Evolutionary conservation across 2,888 invertebrate genomes (phyloP), one percentile per base, ranked within the genome.

Genomic region (Mythimna impura): DNA sequence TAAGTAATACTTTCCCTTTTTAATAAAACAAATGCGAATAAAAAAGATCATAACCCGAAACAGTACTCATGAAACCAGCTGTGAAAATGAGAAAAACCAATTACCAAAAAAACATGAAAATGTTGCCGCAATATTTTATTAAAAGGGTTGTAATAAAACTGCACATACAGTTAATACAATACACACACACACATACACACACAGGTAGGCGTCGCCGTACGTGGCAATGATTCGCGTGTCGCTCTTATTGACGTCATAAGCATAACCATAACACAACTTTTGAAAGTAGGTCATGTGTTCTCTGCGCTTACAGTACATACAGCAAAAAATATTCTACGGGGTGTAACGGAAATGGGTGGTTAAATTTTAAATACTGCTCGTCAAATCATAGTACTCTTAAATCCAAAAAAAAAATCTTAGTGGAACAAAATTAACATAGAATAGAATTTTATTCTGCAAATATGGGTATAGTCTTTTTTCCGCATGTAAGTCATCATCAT

Each of bases 211-310:
- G 55, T 36, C 34, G 67, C 68, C 64, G 76, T 58, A 60, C 69
- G 71, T 83, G 76, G 77, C 78, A 88, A 88, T 87, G 82, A 90
- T 87, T 91, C 78, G 87, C 88, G 84, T 88, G 86, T 76, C 78
- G 80, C 87, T 88, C 87, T 86, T 85, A 90, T 91, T 94, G 93
- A 95, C 95, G 95, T 95, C 95, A 95, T 92, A 89, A 88, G 86
- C 82, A 87, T 92, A 90, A 88, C 86, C 80, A 84, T 88, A 89
- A 90, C 89, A 91, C 89, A 92, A 91, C 89, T 91, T 92, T 90
- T 88, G 84, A 93, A 95, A 93, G 90, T 94, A 90, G 95, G 95
- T 94, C 95, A 93, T 91, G 90, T 93, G 91, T 93, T 93, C 92
- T 89, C 88, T 83, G 89, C 84, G 87, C 85, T 89, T 88, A 89